Base-by-base conservation (phyloP, 2,113 vertebrate species). In the Epinephelus fuscoguttatus region DNA sequence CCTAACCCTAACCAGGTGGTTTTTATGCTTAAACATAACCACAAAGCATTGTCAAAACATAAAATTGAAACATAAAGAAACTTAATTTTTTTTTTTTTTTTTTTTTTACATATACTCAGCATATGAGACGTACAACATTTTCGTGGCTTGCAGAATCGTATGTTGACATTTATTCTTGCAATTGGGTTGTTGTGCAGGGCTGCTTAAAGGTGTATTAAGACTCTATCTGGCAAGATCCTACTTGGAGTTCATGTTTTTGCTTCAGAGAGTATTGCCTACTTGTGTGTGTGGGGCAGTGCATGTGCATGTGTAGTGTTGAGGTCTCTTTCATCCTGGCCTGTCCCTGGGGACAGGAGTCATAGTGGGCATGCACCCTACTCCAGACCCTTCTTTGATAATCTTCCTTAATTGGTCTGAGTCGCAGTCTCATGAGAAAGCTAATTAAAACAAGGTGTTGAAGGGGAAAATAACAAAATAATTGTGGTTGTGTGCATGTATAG, bases 371-470 rank as follows among this genome's bases (percentile, higher is more conserved):
- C 88, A 90, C 92, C 90, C 87, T 89, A 57, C 90, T 82, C 85
- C 63, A 91, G 90, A 91, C 87, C 84, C 90, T 56, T 76, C 93
- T 95, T 95, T 95, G 94, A 95, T 94, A 94, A 93, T 91, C 85
- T 89, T 71, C 71, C 62, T 84, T 95, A 95, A 95, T 95, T 94
- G 93, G 92, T 92, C 86, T 79, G 85, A 92, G 88, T 89, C 55
- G 77, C 75, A 50, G 84, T 93, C 94, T 92, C 93, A 82, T 70
- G 94, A 94, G 93, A 82, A 87, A 88, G 88, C 91, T 95, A 95
- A 95, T 95, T 95, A 95, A 94, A 95, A 92, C 90, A 92, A 93
- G 89, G 89, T 93, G 91, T 92, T 90, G 86, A 88, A 84, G 88
- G 80, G 83, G 81, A 91, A 91, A 90, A 90, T 85, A 92, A 89